A percentile compares a stretch with the other conserved stretches of the same genome.
These are phyloP conservation scores for Mastomys natalensis DNA, from an alignment of 2,113 vertebrate species.

Conservation along the genomic window DNA sequence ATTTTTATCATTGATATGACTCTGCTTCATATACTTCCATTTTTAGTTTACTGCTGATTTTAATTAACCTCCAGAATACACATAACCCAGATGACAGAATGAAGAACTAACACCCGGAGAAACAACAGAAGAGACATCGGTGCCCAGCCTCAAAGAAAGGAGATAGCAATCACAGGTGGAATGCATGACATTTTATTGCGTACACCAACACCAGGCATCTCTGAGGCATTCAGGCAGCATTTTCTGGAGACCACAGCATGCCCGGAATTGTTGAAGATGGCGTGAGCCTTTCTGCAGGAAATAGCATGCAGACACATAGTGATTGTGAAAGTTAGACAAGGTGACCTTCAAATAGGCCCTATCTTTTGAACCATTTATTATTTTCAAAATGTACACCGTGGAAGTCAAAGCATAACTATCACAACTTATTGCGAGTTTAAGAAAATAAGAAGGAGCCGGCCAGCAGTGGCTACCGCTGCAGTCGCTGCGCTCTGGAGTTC, in stretches of 20 bases:
- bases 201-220: not conserved
- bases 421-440: not conserved
- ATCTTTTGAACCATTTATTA: not conserved
- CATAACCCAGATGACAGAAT: not conserved
- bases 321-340: not conserved
- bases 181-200: not conserved
- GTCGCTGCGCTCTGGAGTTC: too few species aligned
- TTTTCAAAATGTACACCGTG: not conserved
- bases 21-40: not conserved
- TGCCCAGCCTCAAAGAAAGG: not conserved
- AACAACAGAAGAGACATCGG: not conserved
- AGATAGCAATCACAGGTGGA: not conserved
- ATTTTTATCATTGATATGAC: not conserved
- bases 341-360: not conserved
- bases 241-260: not conserved
- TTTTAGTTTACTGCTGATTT: slow-evolving; percentile 44
- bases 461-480: too few species aligned
- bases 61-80: slow-evolving; percentile 53
- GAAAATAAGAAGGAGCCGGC: not conserved
- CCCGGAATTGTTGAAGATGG: not conserved
- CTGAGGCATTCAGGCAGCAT: not conserved
- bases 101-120: not conserved
- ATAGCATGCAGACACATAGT: not conserved
- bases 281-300: not conserved
- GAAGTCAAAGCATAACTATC: not conserved